Conservation (phyloP, 1,140 invertebrate species). For the Colletes gigas region DNA sequence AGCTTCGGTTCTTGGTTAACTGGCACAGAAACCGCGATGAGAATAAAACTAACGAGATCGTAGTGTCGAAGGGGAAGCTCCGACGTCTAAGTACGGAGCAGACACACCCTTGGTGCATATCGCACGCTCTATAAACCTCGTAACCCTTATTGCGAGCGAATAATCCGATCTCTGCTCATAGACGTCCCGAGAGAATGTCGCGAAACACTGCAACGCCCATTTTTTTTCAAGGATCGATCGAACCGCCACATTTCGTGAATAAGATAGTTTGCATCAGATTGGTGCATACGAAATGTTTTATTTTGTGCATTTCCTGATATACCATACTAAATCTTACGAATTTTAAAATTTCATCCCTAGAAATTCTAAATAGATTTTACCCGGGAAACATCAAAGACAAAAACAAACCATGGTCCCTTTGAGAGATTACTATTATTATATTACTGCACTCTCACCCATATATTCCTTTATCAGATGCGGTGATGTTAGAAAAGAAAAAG, state of each 20-base stretch:
- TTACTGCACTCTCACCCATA: too few species aligned
- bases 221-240: not conserved
- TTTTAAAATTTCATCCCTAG: too few species aligned
- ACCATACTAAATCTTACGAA: too few species aligned
- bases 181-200: not conserved
- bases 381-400: too few species aligned
- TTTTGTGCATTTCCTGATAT: too few species aligned
- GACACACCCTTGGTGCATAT: slow-evolving; percentile 43
- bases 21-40: slow-evolving; percentile 29
- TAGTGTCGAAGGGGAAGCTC: slow-evolving; percentile 26
- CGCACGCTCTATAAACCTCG: slow-evolving; percentile 38
- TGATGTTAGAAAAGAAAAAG: too few species aligned
- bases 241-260: not conserved
- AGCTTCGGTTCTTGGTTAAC: slow-evolving; percentile 17
- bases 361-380: too few species aligned
- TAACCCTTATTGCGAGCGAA: slow-evolving; percentile 37
- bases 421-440: too few species aligned
- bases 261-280: too few species aligned
- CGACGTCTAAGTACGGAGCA: not conserved
- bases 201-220: not conserved
- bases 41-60: slow-evolving; percentile 43
- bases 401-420: too few species aligned
- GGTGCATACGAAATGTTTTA: too few species aligned
- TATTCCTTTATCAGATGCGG: too few species aligned
- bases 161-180: slow-evolving; percentile 18